Evolutionary conservation across 2,888 invertebrate genomes (phyloP).

Genomic region (Congeria kusceri): DNA sequence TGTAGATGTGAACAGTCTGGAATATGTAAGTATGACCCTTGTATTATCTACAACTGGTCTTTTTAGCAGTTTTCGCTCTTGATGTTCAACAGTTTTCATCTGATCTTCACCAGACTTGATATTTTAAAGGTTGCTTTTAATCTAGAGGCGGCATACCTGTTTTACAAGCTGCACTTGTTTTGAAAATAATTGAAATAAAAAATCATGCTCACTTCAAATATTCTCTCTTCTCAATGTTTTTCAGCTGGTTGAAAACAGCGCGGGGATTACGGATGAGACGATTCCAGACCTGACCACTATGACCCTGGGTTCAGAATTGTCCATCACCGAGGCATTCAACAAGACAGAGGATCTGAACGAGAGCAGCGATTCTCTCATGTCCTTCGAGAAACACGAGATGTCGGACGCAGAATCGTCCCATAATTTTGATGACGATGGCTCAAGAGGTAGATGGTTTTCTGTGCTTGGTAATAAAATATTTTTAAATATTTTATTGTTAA

Average conservation of each 20-base stretch:
- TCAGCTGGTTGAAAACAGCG: conserved; percentile 62
- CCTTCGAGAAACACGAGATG: conserved; percentile 71
- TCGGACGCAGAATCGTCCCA: conserved; percentile 49
- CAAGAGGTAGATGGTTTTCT: conserved; percentile 19
- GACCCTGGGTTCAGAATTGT: conserved; percentile 65
- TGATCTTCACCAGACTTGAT: too few relatives aligned
- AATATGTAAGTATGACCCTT: conserved; percentile 64
- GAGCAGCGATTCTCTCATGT: conserved; percentile 65
- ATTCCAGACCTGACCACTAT: conserved; percentile 65
- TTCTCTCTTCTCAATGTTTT: not conserved
- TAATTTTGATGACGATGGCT: conserved; percentile 35
- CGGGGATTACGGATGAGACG: conserved; percentile 70
- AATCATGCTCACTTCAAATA: too few relatives aligned
- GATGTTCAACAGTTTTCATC: too few relatives aligned
- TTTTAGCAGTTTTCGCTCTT: too few relatives aligned
- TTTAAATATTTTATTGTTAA: too few relatives aligned
- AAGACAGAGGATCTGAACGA: conserved; percentile 52
- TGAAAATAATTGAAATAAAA: too few relatives aligned
- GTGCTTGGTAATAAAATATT: too few relatives aligned
- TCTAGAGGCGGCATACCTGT: too few relatives aligned
- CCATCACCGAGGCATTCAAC: conserved; percentile 60
- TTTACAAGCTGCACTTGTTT: too few relatives aligned
- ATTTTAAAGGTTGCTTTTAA: too few relatives aligned
- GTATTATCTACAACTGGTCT: too few relatives aligned
- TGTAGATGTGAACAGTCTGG: conserved; percentile 46